Evolutionary conservation across 2,113 vertebrate species (phyloP).

Genomic region (Galbula dea): DNA sequence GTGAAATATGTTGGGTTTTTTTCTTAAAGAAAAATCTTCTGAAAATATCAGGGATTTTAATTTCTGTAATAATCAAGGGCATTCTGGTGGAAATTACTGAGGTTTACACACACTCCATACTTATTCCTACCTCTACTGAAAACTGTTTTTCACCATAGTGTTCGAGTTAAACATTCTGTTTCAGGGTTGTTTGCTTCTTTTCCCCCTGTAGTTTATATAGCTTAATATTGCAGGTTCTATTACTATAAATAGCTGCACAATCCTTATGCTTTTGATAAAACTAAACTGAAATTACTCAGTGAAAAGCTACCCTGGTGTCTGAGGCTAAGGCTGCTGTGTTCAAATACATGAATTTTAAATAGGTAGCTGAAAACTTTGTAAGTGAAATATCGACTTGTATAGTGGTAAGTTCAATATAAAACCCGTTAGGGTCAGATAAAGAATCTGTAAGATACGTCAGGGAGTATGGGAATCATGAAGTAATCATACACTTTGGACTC

Average conservation of each 20-base stretch:
- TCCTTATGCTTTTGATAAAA: neutral
- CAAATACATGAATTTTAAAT: conserved; percentile 21
- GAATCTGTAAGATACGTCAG: neutral
- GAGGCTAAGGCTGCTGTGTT: neutral
- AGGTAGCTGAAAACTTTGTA: neutral
- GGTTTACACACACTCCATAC: neutral
- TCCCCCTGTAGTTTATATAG: neutral
- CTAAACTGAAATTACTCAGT: neutral
- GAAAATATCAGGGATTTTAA: neutral
- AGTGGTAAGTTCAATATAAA: conserved; percentile 11
- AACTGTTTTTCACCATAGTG: neutral
- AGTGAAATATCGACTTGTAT: conserved; percentile 41
- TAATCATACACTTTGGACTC: neutral
- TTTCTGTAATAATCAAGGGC: neutral
- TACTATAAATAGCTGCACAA: neutral
- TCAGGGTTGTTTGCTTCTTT: neutral
- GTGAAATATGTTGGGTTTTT: neutral
- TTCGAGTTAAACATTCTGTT: neutral
- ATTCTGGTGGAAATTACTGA: neutral
- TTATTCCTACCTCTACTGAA: neutral
- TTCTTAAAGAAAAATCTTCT: neutral
- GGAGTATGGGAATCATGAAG: neutral
- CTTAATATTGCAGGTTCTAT: neutral
- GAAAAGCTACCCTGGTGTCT: neutral
- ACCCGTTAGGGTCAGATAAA: neutral